Percentiles rank a stretch among this genome's conserved stretches.
These are phyloP conservation scores for Apamea anceps DNA, from an alignment of 2,888 invertebrate genomes.

Conservation along the genomic window DNA sequence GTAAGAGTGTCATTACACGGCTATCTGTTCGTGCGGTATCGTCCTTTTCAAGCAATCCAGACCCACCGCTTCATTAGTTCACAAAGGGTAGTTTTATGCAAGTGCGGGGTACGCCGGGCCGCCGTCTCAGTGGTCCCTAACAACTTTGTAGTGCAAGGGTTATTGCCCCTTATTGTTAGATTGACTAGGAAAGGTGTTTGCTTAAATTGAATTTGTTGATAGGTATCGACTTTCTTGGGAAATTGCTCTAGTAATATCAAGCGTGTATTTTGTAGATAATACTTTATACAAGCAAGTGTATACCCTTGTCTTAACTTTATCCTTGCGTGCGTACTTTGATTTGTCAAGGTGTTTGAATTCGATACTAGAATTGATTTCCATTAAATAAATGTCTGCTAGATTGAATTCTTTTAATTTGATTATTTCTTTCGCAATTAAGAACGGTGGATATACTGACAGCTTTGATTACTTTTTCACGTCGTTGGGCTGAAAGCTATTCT, in stretches of 20 bases:
- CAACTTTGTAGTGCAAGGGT: constrained; percentile 47
- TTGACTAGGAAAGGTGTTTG: constrained; percentile 16
- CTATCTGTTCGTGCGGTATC: constrained; percentile 54
- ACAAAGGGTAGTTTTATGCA: constrained; percentile 59
- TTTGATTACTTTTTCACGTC: constrained; percentile 10
- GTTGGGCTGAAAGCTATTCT: not conserved
- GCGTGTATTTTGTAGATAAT: not conserved
- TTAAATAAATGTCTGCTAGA: constrained; percentile 17
- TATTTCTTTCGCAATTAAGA: constrained; percentile 12
- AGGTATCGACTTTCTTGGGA: constrained; percentile 13
- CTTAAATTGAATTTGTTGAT: constrained; percentile 37
- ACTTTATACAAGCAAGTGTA: not conserved
- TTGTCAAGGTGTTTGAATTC: constrained; percentile 25
- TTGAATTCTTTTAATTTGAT: constrained; percentile 11
- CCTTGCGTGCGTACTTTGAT: constrained; percentile 32
- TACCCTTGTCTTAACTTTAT: not conserved
- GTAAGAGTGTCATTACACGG: constrained; percentile 33
- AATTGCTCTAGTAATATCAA: constrained; percentile 19
- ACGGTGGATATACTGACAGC: constrained; percentile 1
- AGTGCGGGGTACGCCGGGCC: constrained; percentile 33
- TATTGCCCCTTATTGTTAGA: constrained; percentile 48
- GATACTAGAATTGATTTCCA: constrained; percentile 13
- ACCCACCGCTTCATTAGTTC: constrained; percentile 59
- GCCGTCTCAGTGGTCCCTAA: constrained; percentile 32
- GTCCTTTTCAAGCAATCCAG: constrained; percentile 56